A percentile compares a stretch with the other conserved stretches of the same genome.
Evolutionary conservation across 2,888 invertebrate species (phyloP).

Genomic region (Callyntrura guangdongensis): DNA sequence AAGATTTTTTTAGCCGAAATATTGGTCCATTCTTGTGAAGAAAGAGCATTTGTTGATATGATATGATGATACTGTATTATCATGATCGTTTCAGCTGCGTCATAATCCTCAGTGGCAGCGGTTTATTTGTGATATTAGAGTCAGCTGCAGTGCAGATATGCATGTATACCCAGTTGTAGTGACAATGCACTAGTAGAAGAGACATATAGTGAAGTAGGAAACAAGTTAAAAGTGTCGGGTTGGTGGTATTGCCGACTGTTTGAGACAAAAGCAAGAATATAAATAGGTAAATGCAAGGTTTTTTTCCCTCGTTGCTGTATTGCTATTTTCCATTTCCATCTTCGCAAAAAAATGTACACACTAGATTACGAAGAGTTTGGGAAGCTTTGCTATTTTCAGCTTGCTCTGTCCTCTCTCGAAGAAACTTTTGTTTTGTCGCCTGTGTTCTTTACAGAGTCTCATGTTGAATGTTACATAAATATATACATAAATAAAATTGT

Average conservation of each 20-base stretch:
- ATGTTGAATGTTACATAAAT: neutral
- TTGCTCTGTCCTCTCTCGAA: neutral
- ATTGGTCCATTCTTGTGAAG: no score
- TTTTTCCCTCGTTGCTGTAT: neutral
- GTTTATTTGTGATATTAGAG: neutral
- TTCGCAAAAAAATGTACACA: neutral
- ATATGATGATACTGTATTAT: no score
- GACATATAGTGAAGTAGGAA: neutral
- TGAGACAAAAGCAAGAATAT: conserved; percentile 26
- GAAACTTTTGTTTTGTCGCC: conserved; percentile 11
- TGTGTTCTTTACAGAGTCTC: neutral
- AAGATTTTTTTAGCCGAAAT: no score
- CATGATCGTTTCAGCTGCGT: no score
- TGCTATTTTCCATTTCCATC: neutral
- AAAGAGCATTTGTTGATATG: no score
- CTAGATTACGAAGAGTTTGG: neutral
- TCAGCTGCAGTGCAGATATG: conserved; percentile 6
- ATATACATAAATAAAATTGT: neutral
- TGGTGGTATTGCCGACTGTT: conserved; percentile 4
- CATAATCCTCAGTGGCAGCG: no score
- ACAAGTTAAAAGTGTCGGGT: neutral
- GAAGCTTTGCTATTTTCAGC: conserved; percentile 37
- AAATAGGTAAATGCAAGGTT: conserved; percentile 26
- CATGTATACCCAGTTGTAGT: neutral
- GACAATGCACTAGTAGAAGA: neutral